phyloP scores from a whole-genome alignment of 2,113 vertebrate genomes.

The Theristicus caerulescens region DNA sequence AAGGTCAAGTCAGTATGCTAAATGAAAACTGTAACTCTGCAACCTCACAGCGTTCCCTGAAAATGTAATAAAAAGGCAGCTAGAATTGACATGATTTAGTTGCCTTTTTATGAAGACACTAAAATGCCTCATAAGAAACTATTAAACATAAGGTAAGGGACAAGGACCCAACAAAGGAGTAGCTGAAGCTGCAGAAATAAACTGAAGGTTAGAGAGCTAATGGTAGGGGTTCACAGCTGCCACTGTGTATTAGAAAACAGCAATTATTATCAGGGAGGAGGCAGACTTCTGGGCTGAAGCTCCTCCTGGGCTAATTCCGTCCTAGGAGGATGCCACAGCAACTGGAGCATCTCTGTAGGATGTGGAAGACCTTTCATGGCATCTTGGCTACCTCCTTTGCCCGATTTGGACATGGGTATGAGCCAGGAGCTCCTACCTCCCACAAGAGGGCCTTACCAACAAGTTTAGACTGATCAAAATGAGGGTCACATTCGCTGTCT shows the following conservation, averaged over 20 bases:
- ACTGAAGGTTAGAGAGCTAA: neutral
- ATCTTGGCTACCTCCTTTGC: neutral
- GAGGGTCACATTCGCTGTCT: neutral
- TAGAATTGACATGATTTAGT: neutral
- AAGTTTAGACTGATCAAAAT: neutral
- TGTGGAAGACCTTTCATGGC: neutral
- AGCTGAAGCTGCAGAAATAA: neutral
- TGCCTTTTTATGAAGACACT: conserved; percentile 1
- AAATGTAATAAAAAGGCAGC: conserved; percentile 26
- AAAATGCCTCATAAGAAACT: neutral
- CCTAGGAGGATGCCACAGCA: neutral
- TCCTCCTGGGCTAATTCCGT: neutral
- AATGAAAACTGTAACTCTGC: conserved; percentile 12
- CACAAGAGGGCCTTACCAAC: neutral
- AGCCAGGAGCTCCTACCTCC: neutral
- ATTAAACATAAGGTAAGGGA: neutral
- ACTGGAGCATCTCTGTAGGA: neutral
- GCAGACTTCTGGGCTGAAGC: neutral
- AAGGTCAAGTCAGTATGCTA: conserved; percentile 5
- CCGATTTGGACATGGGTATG: rapidly evolving
- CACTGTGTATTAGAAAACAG: neutral
- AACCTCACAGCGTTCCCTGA: conserved; percentile 17
- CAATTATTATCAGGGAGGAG: neutral
- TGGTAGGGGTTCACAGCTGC: neutral
- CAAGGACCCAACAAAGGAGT: neutral